Conservation (phyloP, 2,888 invertebrate species). For the Cybosia mesomella region DNA sequence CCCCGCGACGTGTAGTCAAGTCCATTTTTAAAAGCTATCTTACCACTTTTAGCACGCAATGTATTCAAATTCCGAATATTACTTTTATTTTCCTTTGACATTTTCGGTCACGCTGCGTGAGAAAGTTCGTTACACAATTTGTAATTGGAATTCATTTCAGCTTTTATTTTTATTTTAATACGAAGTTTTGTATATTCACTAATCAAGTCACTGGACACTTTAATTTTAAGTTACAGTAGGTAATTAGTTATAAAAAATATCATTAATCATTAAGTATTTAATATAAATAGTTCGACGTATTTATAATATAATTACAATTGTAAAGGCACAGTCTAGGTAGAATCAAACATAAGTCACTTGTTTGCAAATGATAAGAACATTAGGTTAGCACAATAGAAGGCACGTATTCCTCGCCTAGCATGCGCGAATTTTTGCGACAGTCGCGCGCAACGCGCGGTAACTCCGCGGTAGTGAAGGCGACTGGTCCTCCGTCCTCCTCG, state of each 20-base stretch:
- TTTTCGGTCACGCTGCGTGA: constrained; percentile 53
- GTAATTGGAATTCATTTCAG: constrained; percentile 56
- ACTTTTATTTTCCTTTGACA: constrained; percentile 55
- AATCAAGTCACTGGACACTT: constrained; percentile 45
- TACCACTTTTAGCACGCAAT: constrained; percentile 41
- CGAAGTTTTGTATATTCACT: constrained; percentile 15
- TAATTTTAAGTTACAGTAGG: constrained; percentile 36
- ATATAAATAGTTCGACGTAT: constrained; percentile 13
- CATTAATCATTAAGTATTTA: background rate
- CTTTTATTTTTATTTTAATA: constrained; percentile 19
- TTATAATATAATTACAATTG: background rate
- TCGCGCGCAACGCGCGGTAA: constrained; percentile 75
- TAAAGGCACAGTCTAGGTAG: constrained; percentile 41
- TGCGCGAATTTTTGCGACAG: constrained; percentile 63
- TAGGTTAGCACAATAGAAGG: constrained; percentile 30
- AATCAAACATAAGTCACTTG: constrained; percentile 29
- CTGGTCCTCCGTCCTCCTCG: constrained; percentile 81
- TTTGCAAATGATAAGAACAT: constrained; percentile 29
- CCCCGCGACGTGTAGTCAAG: constrained; percentile 81
- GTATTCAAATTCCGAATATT: constrained; percentile 51
- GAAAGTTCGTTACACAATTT: constrained; percentile 44
- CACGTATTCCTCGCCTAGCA: constrained; percentile 46
- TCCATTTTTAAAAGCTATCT: constrained; percentile 73
- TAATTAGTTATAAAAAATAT: background rate
- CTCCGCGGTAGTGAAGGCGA: constrained; percentile 77